Evolutionary conservation across 2,888 invertebrate species (phyloP).

Genomic region (Hirtodrosophila histrioides): DNA sequence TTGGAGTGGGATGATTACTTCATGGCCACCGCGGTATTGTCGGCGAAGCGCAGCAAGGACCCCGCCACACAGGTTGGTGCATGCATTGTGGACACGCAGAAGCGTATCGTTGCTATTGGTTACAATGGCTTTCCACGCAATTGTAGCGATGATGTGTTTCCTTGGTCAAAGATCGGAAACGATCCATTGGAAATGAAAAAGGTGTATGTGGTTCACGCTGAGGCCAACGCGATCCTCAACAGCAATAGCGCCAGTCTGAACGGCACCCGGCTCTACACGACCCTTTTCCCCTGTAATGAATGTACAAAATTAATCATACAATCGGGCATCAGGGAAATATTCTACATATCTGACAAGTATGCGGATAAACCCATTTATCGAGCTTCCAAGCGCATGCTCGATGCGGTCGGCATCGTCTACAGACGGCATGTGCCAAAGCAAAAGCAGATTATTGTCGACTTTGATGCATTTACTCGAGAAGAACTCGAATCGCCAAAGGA

Average conservation of each 20-base stretch:
- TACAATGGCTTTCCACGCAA: conserved; percentile 99
- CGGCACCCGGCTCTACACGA: conserved; percentile 93
- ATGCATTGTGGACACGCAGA: conserved; percentile 94
- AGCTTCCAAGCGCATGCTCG: conserved; percentile 93
- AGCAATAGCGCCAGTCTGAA: conserved; percentile 91
- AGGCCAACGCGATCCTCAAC: conserved; percentile 98
- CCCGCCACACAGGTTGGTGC: conserved; percentile 97
- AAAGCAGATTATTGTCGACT: conserved; percentile 88
- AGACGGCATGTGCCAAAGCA: conserved; percentile 88
- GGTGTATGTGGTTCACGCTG: conserved; percentile 98
- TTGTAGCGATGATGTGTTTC: conserved; percentile 94
- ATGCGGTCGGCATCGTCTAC: conserved; percentile 90
- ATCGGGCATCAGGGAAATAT: conserved; percentile 91
- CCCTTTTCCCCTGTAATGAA: conserved; percentile 98
- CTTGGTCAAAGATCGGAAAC: conserved; percentile 90
- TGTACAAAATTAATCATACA: conserved; percentile 99
- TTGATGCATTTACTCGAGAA: conserved; percentile 81
- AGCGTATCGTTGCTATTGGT: conserved; percentile 95
- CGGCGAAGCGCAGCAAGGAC: conserved; percentile 97
- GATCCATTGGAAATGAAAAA: conserved; percentile 90
- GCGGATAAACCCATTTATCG: conserved; percentile 87
- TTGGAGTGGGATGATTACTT: conserved; percentile 97
- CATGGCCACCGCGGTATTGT: conserved; percentile 95
- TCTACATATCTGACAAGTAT: conserved; percentile 94
- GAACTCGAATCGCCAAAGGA: neutral